Evolutionary conservation across 2,797 vertebrate genomes (phyloP).

Genomic region (Diglossa cyanea): DNA sequence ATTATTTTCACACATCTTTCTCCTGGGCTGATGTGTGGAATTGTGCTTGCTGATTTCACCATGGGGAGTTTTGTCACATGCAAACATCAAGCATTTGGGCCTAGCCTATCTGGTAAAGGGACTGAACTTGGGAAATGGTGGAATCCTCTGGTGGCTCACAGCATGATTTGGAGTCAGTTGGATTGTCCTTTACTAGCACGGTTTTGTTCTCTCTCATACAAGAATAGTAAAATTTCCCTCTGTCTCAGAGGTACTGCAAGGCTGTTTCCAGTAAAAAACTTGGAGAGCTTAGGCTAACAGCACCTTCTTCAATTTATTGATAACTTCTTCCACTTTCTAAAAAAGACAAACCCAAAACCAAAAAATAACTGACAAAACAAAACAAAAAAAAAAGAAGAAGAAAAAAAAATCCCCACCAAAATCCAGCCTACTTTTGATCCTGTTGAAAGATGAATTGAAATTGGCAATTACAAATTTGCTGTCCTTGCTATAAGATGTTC

Average conservation of each 20-base stretch:
- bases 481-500: background rate
- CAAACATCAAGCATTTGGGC: background rate
- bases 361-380: background rate
- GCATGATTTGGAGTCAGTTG: background rate
- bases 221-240: background rate
- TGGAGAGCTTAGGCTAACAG: background rate
- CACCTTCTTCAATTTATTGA: background rate
- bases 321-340: background rate
- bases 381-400: accelerated
- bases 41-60: background rate
- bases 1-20: background rate
- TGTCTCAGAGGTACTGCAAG: background rate
- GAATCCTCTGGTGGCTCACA: background rate
- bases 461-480: background rate
- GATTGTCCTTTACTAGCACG: background rate
- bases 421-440: background rate
- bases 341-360: background rate
- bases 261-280: background rate
- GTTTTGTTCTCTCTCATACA: background rate
- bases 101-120: background rate
- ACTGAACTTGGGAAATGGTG: background rate
- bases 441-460: background rate
- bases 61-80: background rate
- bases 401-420: background rate
- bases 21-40: background rate